Base-by-base conservation (phyloP, 2,888 invertebrate genomes). In the Tenthredo mesomela region DNA sequence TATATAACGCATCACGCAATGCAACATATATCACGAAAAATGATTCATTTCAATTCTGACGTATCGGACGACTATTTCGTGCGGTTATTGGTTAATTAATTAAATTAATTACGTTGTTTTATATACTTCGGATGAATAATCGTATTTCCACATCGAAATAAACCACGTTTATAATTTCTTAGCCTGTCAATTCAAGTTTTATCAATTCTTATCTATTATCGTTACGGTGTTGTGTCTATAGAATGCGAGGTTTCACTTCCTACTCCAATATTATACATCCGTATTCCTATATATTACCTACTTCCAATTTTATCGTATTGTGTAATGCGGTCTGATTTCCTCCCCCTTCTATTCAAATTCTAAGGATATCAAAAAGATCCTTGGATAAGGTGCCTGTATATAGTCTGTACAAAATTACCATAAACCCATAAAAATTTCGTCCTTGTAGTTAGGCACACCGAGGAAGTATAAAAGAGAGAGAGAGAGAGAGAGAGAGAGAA, bases 131-230 rank as follows among this genome's bases (percentile, higher is more conserved):
- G 25, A 12, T 61, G 29, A 33, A 67, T 67, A 33, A 18, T 25
- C 29, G 12, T 25, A 33, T 33, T 67, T 33, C 67, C 67, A 25
- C 33, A 67, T 18, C 6, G 6, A 4, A 67, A 33, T 33, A 15
- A 33, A 67, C 33, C 29, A 18, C 15, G 33, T 33, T 54, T 3
- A 15, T 18, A 5, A 50, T 18, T 65, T 3, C 65, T 29, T 0
- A 25, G 29, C 15, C 65, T 12, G 29, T 29, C 10, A 3, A 33
- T 33, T 33, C 33, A 4, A 33, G 29, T 29, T 65, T 65, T 67
- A 67, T 67, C 67, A 67, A 67, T 67, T 15, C 33, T 67, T 67
- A 67, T 67, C 67, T 67, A 25, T 33, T 33, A 33, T 67, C 29
- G 33, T 67, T 3, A 50, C 18, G 50, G 33, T 33, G 67, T 29